phyloP scores from a whole-genome alignment of 2,113 vertebrate genomes.

The Eublepharis macularius region DNA sequence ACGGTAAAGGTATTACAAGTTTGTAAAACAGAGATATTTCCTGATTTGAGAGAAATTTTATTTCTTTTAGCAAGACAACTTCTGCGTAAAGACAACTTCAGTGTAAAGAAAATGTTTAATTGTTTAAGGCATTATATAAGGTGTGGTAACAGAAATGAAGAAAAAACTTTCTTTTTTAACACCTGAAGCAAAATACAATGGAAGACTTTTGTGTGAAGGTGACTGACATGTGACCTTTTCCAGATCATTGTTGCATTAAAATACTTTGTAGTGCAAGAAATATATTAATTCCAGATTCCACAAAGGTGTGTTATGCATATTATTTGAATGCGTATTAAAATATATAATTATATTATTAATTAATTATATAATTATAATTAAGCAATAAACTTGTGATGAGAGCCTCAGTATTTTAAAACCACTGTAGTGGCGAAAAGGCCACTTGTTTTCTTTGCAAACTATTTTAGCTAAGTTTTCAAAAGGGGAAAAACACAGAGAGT shows the following conservation, averaged over 20 bases:
- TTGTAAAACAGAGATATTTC: not conserved
- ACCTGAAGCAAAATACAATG: slow-evolving; percentile 29
- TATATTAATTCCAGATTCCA: slow-evolving; percentile 16
- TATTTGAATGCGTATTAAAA: no score
- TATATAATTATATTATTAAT: no score
- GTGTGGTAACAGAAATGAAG: slow-evolving; percentile 30
- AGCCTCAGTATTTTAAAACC: not conserved
- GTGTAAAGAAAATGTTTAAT: slow-evolving; percentile 37
- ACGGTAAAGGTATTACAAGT: not conserved
- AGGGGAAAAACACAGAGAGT: not conserved
- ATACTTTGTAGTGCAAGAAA: not conserved
- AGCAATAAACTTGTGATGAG: not conserved
- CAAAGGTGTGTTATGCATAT: no score
- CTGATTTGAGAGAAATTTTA: not conserved
- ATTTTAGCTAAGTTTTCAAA: not conserved
- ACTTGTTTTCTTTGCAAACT: not conserved
- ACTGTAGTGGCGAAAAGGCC: not conserved
- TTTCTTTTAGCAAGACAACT: not conserved
- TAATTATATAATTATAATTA: no score
- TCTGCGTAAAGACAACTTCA: slow-evolving; percentile 21
- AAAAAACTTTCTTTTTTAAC: slow-evolving; percentile 10
- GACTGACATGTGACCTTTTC: slow-evolving; percentile 36
- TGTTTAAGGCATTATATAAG: slow-evolving; percentile 37
- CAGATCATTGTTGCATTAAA: slow-evolving; percentile 4
- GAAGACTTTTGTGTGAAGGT: slow-evolving; percentile 38